phyloP scores from a whole-genome alignment of 2,888 invertebrate species.

The Pegoplata infirma region DNA sequence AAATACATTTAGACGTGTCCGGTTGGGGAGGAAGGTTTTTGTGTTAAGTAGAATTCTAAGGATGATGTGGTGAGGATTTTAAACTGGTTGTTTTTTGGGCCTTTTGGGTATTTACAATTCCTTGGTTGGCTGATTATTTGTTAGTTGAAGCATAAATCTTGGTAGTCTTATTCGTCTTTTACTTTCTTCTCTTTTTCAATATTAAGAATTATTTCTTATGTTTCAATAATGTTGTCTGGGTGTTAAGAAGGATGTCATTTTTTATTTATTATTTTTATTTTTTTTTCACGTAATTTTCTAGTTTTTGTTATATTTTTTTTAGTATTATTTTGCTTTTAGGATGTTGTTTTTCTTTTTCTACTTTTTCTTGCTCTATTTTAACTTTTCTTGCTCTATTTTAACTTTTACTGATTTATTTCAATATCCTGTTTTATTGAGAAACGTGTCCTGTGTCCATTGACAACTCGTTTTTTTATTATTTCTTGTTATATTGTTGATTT shows the following conservation, averaged over 20 bases:
- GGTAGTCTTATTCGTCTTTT: neutral
- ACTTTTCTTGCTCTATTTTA: too few species aligned
- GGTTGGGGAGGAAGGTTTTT: too few species aligned
- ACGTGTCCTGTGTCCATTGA: conserved; percentile 19
- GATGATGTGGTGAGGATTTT: too few species aligned
- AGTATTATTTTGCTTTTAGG: neutral
- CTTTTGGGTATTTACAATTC: neutral
- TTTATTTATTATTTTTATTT: conserved; percentile 3
- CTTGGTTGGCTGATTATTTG: conserved; percentile 4
- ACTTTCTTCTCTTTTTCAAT: too few species aligned
- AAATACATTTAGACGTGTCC: conserved; percentile 10
- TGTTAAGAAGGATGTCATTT: neutral
- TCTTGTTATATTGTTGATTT: neutral
- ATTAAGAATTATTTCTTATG: conserved; percentile 35
- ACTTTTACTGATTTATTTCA: conserved; percentile 45
- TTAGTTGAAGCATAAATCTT: neutral
- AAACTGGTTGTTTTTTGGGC: neutral
- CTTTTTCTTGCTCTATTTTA: too few species aligned
- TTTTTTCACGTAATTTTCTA: neutral
- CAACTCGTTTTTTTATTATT: neutral
- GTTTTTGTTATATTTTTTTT: too few species aligned
- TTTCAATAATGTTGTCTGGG: conserved; percentile 12
- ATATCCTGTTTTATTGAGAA: conserved; percentile 43
- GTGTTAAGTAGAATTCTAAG: too few species aligned
- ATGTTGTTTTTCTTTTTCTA: conserved; percentile 23